phyloP scores from a whole-genome alignment of 2,888 invertebrate genomes.

The Biston betularia region DNA sequence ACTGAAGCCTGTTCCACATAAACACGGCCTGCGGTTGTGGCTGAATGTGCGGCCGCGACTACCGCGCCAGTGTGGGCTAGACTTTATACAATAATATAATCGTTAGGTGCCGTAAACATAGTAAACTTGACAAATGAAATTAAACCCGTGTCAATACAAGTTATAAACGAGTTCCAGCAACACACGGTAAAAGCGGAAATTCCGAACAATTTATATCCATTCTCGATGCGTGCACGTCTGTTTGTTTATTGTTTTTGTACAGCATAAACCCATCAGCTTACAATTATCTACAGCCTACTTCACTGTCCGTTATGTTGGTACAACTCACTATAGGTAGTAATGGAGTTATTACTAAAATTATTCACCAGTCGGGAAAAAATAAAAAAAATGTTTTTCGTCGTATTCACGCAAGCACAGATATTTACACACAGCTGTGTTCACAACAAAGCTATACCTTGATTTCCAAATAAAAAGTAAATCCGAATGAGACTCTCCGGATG shows the following conservation, averaged over 20 bases:
- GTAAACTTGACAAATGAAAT: constrained; percentile 19
- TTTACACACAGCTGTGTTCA: no score
- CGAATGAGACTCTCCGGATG: no score
- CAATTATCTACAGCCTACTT: constrained; percentile 43
- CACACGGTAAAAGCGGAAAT: constrained; percentile 36
- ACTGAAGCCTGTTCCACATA: no score
- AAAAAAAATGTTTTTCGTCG: no score
- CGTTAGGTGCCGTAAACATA: background rate
- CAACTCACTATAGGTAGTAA: constrained; percentile 23
- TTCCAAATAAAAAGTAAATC: no score
- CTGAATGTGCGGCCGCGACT: no score
- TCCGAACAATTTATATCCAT: constrained; percentile 38
- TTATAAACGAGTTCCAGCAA: constrained; percentile 36
- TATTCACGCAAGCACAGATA: no score
- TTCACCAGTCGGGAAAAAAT: background rate
- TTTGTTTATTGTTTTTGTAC: constrained; percentile 46
- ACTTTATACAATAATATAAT: no score
- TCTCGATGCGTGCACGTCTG: constrained; percentile 28
- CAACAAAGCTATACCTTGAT: no score
- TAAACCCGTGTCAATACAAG: constrained; percentile 27
- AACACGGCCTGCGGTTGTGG: no score
- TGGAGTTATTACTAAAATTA: background rate
- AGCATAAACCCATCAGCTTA: constrained; percentile 44
- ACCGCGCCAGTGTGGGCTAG: no score
- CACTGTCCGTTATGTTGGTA: constrained; percentile 42